A percentile compares a stretch with the other conserved stretches of the same genome.
phyloP scores from a whole-genome alignment of 2,113 vertebrate genomes.

The Dinomys branickii region DNA sequence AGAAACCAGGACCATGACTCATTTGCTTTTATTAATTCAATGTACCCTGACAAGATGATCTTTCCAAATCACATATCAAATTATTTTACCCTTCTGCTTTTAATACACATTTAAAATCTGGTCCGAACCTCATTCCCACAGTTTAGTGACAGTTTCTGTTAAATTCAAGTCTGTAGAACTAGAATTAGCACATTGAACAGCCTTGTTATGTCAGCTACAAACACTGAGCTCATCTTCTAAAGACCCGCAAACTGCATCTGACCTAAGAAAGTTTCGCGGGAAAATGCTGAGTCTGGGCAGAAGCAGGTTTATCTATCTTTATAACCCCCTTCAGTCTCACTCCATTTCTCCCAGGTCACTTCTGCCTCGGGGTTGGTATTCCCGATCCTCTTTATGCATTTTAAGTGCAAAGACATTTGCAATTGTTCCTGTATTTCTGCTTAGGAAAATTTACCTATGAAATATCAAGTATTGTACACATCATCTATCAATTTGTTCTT shows the following conservation, averaged over 20 bases:
- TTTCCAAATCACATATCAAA: slow-evolving; percentile 13
- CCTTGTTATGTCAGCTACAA: background rate
- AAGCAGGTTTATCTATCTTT: background rate
- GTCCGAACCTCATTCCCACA: background rate
- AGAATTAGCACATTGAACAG: background rate
- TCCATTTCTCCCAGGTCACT: background rate
- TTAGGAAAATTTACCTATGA: background rate
- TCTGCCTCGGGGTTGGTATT: background rate
- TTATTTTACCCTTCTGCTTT: background rate
- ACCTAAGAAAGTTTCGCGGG: background rate
- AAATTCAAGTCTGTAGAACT: background rate
- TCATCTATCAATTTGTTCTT: background rate
- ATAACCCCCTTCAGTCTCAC: background rate
- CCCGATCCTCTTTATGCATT: background rate
- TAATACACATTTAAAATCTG: background rate
- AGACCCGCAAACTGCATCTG: background rate
- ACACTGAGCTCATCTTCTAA: background rate
- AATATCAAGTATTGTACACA: background rate
- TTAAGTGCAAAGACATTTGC: background rate
- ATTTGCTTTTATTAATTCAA: slow-evolving; percentile 2
- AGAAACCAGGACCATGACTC: background rate
- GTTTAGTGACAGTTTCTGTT: background rate
- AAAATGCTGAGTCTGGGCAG: background rate
- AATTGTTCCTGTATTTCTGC: background rate
- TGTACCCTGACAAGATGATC: background rate